Conservation (phyloP, 1,140 invertebrate genomes). For the Magallana ariakensis region DNA sequence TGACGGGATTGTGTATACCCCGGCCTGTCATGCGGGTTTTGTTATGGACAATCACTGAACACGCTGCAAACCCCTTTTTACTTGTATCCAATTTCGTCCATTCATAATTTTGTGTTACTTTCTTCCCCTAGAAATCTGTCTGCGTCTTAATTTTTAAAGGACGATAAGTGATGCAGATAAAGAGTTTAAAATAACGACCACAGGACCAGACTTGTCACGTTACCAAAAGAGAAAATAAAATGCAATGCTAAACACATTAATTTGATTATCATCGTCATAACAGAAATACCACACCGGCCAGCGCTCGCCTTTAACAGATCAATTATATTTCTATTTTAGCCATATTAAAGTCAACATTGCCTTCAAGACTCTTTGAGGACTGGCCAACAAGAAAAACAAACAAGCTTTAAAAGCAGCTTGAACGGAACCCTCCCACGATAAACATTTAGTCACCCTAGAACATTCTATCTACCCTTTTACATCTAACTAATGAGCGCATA, state of each 20-base stretch:
- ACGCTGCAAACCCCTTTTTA: not conserved
- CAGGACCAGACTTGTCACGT: constrained; percentile 4
- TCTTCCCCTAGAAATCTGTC: constrained; percentile 13
- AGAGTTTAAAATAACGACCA: not conserved
- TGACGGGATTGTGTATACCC: not conserved
- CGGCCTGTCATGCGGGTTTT: not conserved
- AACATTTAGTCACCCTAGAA: constrained; percentile 19
- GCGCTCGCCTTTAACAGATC: not conserved
- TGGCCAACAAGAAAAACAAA: constrained; percentile 18
- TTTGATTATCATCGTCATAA: not conserved
- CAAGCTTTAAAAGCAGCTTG: not conserved
- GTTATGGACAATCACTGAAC: not conserved
- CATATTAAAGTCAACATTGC: not conserved
- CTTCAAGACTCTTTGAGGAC: not conserved
- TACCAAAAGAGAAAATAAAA: not conserved
- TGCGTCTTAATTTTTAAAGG: not conserved
- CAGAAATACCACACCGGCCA: not conserved
- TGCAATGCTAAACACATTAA: not conserved
- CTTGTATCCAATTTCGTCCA: not conserved
- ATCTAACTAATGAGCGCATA: constrained; percentile 13
- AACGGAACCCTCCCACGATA: constrained; percentile 4
- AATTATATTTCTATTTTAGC: constrained; percentile 20
- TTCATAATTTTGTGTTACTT: constrained; percentile 16
- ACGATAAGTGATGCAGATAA: constrained; percentile 18
- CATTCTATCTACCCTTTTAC: too few relatives aligned